phyloP scores from a whole-genome alignment of 2,113 vertebrate species.

The Reinhardtius hippoglossoides region DNA sequence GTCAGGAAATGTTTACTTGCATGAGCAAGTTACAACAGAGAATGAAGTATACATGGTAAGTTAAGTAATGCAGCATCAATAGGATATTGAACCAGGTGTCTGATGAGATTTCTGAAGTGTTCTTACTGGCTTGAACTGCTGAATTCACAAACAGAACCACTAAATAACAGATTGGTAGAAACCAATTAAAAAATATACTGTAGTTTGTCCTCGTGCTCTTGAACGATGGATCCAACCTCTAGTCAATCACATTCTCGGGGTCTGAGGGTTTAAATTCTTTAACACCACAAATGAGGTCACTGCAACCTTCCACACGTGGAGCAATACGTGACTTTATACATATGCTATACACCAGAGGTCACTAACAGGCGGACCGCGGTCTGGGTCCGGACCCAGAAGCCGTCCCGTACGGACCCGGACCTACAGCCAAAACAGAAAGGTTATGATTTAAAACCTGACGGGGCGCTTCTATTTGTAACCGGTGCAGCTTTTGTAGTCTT shows the following conservation, averaged over 20 bases:
- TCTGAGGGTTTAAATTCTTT: constrained; percentile 37
- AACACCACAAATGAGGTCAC: constrained; percentile 7
- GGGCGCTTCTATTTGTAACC: too few relatives aligned
- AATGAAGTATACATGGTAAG: constrained; percentile 31
- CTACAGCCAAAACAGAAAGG: too few relatives aligned
- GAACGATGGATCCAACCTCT: constrained; percentile 13
- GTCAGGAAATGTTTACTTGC: constrained; percentile 51
- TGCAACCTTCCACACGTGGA: constrained; percentile 27
- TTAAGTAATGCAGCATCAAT: constrained; percentile 64
- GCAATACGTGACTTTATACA: constrained; percentile 11
- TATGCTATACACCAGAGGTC: too few relatives aligned
- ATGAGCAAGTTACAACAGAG: constrained; percentile 30
- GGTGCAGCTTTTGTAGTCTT: too few relatives aligned
- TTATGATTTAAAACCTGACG: too few relatives aligned
- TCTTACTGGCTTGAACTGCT: constrained; percentile 45
- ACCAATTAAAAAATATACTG: constrained; percentile 57
- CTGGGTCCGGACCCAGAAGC: too few relatives aligned
- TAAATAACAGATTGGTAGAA: constrained; percentile 58
- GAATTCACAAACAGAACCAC: constrained; percentile 49
- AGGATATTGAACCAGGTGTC: constrained; percentile 61
- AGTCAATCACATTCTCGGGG: constrained; percentile 27
- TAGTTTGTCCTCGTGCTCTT: constrained; percentile 25
- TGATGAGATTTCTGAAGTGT: constrained; percentile 55
- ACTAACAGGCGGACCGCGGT: too few relatives aligned
- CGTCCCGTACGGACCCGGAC: too few relatives aligned